These are phyloP conservation scores for Stratiomys singularior DNA, from an alignment of 2,888 invertebrate genomes.

Conservation along the genomic window DNA sequence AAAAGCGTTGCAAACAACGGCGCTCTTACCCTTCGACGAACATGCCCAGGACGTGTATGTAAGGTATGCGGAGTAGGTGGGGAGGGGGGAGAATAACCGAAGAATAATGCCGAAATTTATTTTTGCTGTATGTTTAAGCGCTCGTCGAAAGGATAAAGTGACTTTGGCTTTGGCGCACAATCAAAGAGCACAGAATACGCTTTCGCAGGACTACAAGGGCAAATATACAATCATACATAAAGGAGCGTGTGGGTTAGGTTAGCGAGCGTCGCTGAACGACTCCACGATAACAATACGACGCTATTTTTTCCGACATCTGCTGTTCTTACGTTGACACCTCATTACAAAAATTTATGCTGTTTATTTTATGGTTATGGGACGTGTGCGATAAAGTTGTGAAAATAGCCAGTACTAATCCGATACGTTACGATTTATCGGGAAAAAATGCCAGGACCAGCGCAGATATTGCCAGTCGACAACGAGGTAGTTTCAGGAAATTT, in stretches of 20 bases:
- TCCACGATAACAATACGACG: conserved; percentile 36
- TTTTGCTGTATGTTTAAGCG: conserved; percentile 37
- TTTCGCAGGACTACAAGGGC: background rate
- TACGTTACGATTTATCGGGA: conserved; percentile 35
- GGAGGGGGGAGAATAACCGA: conserved; percentile 21
- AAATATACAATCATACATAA: background rate
- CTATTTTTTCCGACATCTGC: conserved; percentile 48
- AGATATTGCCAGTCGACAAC: background rate
- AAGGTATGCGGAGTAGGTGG: background rate
- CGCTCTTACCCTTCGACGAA: background rate
- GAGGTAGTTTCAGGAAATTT: conserved; percentile 11
- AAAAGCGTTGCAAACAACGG: conserved; percentile 16
- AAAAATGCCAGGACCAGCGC: conserved; percentile 22
- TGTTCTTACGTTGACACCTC: conserved; percentile 51
- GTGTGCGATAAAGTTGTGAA: conserved; percentile 47
- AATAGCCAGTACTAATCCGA: conserved; percentile 44
- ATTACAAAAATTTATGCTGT: conserved; percentile 50
- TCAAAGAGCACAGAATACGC: conserved; percentile 1
- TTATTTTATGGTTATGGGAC: conserved; percentile 51
- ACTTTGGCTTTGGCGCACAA: conserved; percentile 11
- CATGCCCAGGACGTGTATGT: too few species aligned
- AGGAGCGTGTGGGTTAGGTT: background rate
- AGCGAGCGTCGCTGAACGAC: background rate
- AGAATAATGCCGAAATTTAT: conserved; percentile 49
- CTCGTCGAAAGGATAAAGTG: conserved; percentile 38